These are phyloP conservation scores for Dryococelus australis DNA, from an alignment of 2,888 invertebrate genomes.

Conservation along the genomic window DNA sequence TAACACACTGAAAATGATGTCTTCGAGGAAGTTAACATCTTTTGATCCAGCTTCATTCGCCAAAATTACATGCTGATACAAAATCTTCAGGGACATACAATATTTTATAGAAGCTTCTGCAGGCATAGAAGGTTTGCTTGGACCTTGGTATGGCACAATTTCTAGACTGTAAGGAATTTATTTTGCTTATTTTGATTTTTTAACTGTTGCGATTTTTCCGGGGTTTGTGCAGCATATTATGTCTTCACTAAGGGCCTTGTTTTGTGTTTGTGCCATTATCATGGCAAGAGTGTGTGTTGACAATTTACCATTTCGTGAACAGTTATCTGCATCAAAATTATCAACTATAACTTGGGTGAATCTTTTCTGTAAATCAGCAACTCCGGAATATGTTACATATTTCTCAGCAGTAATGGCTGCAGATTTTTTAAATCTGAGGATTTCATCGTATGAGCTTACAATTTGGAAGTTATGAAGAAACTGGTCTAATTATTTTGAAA, in stretches of 20 bases:
- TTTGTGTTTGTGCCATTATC: background rate
- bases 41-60: too few relatives aligned
- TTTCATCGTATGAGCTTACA: background rate
- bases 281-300: background rate
- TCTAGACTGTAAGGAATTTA: background rate
- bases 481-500: background rate
- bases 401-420: background rate
- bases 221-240: background rate
- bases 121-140: background rate
- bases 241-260: background rate
- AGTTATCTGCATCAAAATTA: background rate
- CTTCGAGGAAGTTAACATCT: too few relatives aligned
- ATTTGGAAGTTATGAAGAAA: background rate
- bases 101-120: background rate
- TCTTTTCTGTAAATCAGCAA: background rate
- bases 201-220: too few relatives aligned
- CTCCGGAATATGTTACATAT: background rate
- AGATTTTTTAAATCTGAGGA: conserved; percentile 11
- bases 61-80: too few relatives aligned
- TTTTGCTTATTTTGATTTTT: background rate
- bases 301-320: background rate
- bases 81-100: background rate
- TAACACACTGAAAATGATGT: too few relatives aligned
- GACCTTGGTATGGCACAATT: background rate
- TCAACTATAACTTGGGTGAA: background rate